Conservation (phyloP, 2,113 vertebrate species). For the Rhizomys pruinosus region DNA sequence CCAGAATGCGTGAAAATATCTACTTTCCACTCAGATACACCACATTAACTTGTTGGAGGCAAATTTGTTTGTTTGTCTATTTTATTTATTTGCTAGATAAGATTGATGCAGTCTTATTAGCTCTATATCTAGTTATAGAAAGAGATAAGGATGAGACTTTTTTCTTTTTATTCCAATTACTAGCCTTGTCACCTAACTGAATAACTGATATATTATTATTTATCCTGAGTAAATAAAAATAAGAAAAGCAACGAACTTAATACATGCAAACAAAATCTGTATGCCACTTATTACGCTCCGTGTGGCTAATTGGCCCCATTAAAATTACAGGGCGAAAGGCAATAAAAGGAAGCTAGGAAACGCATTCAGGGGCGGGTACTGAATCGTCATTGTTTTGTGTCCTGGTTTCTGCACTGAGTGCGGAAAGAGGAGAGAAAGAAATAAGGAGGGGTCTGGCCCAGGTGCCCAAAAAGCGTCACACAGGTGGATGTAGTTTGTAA, state of each 20-base stretch:
- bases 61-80: conserved; percentile 98
- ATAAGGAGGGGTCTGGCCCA: neutral
- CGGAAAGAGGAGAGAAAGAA: conserved; percentile 43
- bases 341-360: conserved; percentile 27
- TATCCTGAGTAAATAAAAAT: conserved; percentile 92
- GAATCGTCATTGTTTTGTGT: conserved; percentile 46
- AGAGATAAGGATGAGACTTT: conserved; percentile 91
- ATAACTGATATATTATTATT: conserved; percentile 92
- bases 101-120: conserved; percentile 99
- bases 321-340: conserved; percentile 75
- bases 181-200: conserved; percentile 91
- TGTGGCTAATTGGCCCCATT: conserved; percentile 84
- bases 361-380: neutral
- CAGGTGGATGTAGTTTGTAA: conserved; percentile 7
- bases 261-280: conserved; percentile 86
- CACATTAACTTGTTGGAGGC: conserved; percentile 96
- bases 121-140: conserved; percentile 90
- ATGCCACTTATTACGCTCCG: conserved; percentile 82
- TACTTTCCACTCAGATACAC: conserved; percentile 99
- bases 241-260: conserved; percentile 89
- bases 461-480: neutral
- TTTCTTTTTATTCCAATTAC: conserved; percentile 94
- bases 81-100: conserved; percentile 96
- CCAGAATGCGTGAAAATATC: conserved; percentile 98
- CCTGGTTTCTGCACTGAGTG: neutral